A percentile compares a stretch with the other conserved stretches of the same genome.
These are phyloP conservation scores for Diorhabda elongata DNA, from an alignment of 1,140 invertebrate species.

Conservation along the genomic window DNA sequence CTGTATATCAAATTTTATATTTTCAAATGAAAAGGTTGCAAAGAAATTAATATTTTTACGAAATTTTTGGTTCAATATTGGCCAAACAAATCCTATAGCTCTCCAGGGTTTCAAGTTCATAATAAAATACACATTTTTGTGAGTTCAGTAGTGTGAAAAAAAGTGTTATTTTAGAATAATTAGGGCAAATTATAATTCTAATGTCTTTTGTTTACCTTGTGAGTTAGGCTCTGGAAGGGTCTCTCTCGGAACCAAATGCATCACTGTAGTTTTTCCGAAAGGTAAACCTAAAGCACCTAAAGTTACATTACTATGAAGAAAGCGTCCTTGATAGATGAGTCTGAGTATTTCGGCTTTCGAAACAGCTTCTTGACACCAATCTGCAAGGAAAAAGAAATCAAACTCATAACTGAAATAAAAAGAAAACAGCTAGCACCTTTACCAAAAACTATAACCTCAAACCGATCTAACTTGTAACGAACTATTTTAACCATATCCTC, in stretches of 20 bases:
- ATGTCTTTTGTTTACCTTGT: slow-evolving; percentile 68
- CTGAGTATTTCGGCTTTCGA: slow-evolving; percentile 95
- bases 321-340: slow-evolving; percentile 98
- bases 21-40: too few species aligned
- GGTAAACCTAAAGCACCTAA: slow-evolving; percentile 94
- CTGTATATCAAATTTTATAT: too few species aligned
- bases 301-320: slow-evolving; percentile 98
- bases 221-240: slow-evolving; percentile 98
- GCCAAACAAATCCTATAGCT: too few species aligned
- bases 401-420: too few species aligned
- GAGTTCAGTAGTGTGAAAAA: not conserved
- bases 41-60: too few species aligned
- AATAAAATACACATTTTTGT: too few species aligned
- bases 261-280: slow-evolving; percentile 95
- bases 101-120: too few species aligned
- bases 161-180: not conserved
- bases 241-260: slow-evolving; percentile 98
- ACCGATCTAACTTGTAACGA: too few species aligned
- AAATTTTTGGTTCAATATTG: too few species aligned
- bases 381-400: slow-evolving; percentile 54
- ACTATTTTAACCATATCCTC: too few species aligned
- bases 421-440: too few species aligned
- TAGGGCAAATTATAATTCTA: not conserved
- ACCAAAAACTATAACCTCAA: too few species aligned
- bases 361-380: slow-evolving; percentile 94